Base-by-base conservation (phyloP, 1,140 invertebrate genomes). In the Macrobrachium rosenbergii region DNA sequence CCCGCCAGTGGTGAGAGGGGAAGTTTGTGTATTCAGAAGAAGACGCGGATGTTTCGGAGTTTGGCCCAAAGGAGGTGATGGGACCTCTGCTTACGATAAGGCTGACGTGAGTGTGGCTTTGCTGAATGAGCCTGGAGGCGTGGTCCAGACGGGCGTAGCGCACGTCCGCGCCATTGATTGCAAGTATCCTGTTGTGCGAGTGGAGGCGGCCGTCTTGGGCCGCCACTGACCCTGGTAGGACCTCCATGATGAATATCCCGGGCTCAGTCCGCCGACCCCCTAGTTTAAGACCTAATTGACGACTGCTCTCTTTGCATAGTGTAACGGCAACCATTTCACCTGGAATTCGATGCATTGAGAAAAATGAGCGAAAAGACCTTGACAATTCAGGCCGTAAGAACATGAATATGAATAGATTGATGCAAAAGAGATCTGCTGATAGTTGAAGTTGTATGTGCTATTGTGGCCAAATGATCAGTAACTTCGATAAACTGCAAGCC, bases 141-240 rank as follows among this genome's bases (percentile, higher is more conserved):
- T 93, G 91, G 89, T 93, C 92, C 81, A 93, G 92, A 17, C 91
- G 90, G 19, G 91, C 91, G 88, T 92, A 91, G 0, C 91, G 90
- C 16, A 93, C 91, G 90, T 93, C 93, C 45, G 91, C 90, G 12
- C 92, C 92, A 89, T 94, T 94, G 73, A 94, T 93, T 88, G 93
- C 92, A n/a, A 94, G 89, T 43, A 95, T 92, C 89, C 94, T 93
- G 91, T 95, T 95, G 58, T 94, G 94, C 37, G 93, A 92, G 90
- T 92, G 91, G n/a, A 95, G 90, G 23, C 94, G 91, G 5, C 93
- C 93, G 91, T 95, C 94, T 78, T 91, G 90, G 14, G 93, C 93
- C 28, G 94, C 94, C 58, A 94, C 93, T 85, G 92, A 92, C 16
- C 91, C 92, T 21, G 91, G 91, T 14, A 93, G 92, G 78, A 93